Evolutionary conservation across 2,113 vertebrate species (phyloP), one percentile per base, ranked within the genome.

Genomic region (Xenopus laevis): DNA sequence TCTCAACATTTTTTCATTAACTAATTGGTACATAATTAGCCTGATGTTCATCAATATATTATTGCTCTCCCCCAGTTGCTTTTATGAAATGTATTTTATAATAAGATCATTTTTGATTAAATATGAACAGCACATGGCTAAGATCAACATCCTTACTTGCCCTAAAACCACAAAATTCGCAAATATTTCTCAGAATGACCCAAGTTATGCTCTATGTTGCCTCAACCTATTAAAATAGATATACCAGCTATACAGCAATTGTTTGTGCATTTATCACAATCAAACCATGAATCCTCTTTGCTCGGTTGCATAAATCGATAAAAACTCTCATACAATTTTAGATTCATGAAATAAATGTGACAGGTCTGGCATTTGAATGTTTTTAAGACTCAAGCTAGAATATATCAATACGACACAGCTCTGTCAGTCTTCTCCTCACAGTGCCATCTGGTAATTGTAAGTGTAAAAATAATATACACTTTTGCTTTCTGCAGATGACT

Each of bases 1-100:
- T 40, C 33, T 40, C 6, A 5, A 79, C 62, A 83, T 62, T 83
- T 62, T 27, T 65, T 18, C 72, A 50, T 80, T 79, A 83, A 30
- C 71, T 77, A 80, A 81, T 78, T 85, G 72, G 55, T 45, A 60
- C 79, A 0, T 80, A 74, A 80, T 80, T 81, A 71, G 30, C 23
- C 66, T 80, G 44, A 75, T 83, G 59, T 72, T 85, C 80, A 44
- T 75, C 79, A 74, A 68, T 63, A 74, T 79, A 65, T 40, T 78
- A 70, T 0, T 21, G 16, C 82, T 79, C 61, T 69, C 77, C 30
- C 59, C 52, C 68, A 73, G 63, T 79, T 79, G 17, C 72, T 61
- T 78, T 81, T 70, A 12, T 71, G 59, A 61, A 40, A 4, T 55
- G 17, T 75, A 75, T 16, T 27, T 44, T 72, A 65, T 47, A 33